Evolutionary conservation across 2,888 invertebrate genomes (phyloP).

Genomic region (Melinaea menophilus): DNA sequence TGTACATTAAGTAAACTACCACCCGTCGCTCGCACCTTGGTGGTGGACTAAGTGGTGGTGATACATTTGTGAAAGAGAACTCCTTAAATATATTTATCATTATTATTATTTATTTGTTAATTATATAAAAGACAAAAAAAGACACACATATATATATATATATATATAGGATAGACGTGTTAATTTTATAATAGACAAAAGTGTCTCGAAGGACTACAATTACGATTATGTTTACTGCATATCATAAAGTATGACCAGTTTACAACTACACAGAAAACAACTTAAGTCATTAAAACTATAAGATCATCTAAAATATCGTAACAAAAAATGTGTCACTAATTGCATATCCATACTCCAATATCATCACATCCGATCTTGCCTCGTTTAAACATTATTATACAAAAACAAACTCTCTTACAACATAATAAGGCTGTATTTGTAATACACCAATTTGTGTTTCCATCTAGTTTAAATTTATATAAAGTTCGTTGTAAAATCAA

Average conservation of each 20-base stretch:
- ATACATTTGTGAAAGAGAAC: not conserved
- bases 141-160: too few species aligned
- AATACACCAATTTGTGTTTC: not conserved
- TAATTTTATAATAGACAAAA: too few species aligned
- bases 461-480: not conserved
- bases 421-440: slow-evolving; percentile 39
- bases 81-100: too few species aligned
- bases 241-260: not conserved
- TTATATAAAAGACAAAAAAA: too few species aligned
- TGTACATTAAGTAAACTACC: not conserved
- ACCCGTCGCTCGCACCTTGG: not conserved
- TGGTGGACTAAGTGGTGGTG: not conserved
- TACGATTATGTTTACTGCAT: not conserved
- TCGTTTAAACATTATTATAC: slow-evolving; percentile 24
- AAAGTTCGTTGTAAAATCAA: not conserved
- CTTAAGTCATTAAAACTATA: slow-evolving; percentile 9
- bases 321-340: slow-evolving; percentile 63
- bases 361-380: slow-evolving; percentile 71
- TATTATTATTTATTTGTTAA: too few species aligned
- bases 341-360: slow-evolving; percentile 68
- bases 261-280: not conserved
- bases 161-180: too few species aligned
- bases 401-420: slow-evolving; percentile 36
- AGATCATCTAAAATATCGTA: slow-evolving; percentile 39
- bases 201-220: not conserved